Percentiles rank a stretch among this genome's conserved stretches.
These are phyloP conservation scores for Phenganax marumi DNA, from an alignment of 92 coral and sea anemone genomes.

Conservation along the genomic window DNA sequence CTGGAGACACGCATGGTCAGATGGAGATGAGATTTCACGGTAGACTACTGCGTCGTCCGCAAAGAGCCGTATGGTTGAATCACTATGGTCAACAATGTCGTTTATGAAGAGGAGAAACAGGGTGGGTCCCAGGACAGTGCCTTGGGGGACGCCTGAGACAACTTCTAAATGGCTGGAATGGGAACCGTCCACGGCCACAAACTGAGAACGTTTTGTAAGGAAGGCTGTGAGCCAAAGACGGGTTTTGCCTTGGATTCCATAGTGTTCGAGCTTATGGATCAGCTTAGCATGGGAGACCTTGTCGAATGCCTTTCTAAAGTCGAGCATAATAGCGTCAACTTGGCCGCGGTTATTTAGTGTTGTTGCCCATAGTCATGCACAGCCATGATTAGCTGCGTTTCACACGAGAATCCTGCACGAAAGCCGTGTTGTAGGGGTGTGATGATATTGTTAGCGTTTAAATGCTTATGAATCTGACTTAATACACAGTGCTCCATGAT, in stretches of 20 bases:
- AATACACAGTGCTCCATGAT: conserved; percentile 47
- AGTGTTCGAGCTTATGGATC: not conserved
- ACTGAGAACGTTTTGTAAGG: not conserved
- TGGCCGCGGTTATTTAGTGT: not conserved
- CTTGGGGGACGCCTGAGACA: too few relatives aligned
- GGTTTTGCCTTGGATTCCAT: not conserved
- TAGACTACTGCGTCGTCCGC: conserved; percentile 2
- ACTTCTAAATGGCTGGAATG: not conserved
- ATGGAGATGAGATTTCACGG: not conserved
- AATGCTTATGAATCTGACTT: conserved; percentile 9
- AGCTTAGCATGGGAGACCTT: not conserved
- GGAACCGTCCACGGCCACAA: not conserved
- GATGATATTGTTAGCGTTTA: not conserved
- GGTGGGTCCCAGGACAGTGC: not conserved
- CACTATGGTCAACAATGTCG: not conserved
- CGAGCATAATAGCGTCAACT: not conserved
- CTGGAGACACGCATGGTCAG: not conserved
- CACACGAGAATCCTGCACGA: not conserved
- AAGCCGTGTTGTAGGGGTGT: not conserved
- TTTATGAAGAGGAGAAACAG: not conserved
- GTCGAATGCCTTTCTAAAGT: too few relatives aligned
- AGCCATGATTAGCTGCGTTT: not conserved
- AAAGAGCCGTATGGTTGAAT: not conserved
- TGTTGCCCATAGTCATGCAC: not conserved
- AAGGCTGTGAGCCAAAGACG: not conserved